A percentile compares a stretch with the other conserved stretches of the same genome.
Evolutionary conservation across 1,140 invertebrate genomes (phyloP).

Genomic region (Scaptomyza pallida): DNA sequence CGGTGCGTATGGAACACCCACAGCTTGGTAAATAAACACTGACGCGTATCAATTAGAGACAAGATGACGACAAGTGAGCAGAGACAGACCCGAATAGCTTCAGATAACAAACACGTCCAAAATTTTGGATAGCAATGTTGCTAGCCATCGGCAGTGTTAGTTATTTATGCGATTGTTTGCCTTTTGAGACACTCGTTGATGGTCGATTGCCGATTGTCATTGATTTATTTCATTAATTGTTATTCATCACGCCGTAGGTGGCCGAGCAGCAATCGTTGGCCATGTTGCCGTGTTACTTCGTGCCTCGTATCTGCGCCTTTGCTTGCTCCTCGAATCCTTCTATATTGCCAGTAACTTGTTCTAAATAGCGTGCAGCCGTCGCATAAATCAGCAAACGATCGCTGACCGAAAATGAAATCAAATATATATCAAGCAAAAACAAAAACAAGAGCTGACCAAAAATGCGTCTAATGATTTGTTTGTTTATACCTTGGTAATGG

Average conservation of each 20-base stretch:
- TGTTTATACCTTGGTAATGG: conserved; percentile 67
- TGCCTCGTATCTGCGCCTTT: too few relatives aligned
- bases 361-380: conserved; percentile 68
- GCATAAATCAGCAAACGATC: conserved; percentile 59
- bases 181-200: conserved; percentile 45
- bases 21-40: conserved; percentile 77
- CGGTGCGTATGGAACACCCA: conserved; percentile 70
- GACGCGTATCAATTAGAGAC: conserved; percentile 74
- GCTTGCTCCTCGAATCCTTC: conserved; percentile 8
- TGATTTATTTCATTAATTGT: conserved; percentile 78
- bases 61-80: conserved; percentile 55
- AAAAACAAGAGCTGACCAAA: conserved; percentile 31
- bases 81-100: neutral
- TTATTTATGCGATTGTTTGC: conserved; percentile 73
- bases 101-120: neutral
- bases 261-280: conserved; percentile 21
- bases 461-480: conserved; percentile 68
- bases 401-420: conserved; percentile 1
- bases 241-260: conserved; percentile 76
- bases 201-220: conserved; percentile 59
- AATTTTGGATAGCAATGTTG: conserved; percentile 17
- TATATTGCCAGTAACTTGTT: conserved; percentile 36
- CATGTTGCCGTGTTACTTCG: neutral
- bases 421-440: conserved; percentile 46
- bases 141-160: conserved; percentile 23